These are phyloP conservation scores for Aplocera efformata DNA, from an alignment of 2,888 invertebrate species.

Conservation along the genomic window DNA sequence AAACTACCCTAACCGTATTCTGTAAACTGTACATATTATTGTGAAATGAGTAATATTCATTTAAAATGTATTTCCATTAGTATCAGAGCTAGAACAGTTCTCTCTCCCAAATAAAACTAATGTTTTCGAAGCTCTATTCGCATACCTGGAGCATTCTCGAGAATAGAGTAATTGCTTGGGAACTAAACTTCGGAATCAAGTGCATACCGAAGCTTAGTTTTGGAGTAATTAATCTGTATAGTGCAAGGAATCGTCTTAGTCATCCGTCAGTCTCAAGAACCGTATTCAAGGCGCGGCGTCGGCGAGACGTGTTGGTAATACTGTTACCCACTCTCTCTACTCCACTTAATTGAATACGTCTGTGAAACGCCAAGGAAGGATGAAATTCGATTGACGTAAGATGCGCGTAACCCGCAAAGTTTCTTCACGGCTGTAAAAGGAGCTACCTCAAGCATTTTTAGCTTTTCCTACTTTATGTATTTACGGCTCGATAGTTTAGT, in stretches of 20 bases:
- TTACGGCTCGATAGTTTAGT: too few species aligned
- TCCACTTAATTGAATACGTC: slow-evolving; percentile 50
- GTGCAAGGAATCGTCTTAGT: slow-evolving; percentile 37
- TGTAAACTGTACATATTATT: too few species aligned
- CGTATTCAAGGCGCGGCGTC: slow-evolving; percentile 38
- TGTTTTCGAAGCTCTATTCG: slow-evolving; percentile 6
- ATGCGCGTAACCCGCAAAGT: slow-evolving; percentile 27
- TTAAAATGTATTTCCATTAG: neutral
- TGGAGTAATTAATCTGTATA: slow-evolving; percentile 44
- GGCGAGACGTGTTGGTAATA: slow-evolving; percentile 41
- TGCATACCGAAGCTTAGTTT: slow-evolving; percentile 45
- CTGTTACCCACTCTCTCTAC: slow-evolving; percentile 39
- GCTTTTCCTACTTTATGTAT: too few species aligned
- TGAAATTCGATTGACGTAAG: slow-evolving; percentile 40
- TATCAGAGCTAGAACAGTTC: neutral
- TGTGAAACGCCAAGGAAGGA: slow-evolving; percentile 32
- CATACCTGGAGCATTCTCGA: slow-evolving; percentile 17
- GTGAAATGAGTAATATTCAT: too few species aligned
- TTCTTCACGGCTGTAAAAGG: slow-evolving; percentile 8
- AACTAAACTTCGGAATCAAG: slow-evolving; percentile 44
- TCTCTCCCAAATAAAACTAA: slow-evolving; percentile 3
- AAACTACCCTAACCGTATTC: too few species aligned
- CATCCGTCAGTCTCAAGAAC: slow-evolving; percentile 39
- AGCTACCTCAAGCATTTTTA: neutral
- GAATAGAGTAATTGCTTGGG: slow-evolving; percentile 48